Percentiles rank a stretch among this genome's conserved stretches.
Conservation (phyloP, 1,140 invertebrate genomes). For the Battus philenor region DNA sequence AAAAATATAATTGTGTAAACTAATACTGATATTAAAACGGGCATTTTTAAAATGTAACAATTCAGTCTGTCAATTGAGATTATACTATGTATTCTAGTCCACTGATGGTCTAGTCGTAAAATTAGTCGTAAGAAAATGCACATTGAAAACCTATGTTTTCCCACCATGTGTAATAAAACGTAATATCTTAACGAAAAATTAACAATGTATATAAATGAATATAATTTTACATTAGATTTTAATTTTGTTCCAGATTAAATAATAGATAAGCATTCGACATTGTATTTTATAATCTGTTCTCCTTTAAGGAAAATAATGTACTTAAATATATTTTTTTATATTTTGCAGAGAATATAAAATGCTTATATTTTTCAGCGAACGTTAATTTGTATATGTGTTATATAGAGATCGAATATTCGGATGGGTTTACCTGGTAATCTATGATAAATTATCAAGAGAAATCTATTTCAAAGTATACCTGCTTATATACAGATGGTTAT, state of each 20-base stretch:
- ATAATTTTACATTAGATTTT: background rate
- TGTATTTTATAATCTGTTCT: conserved; percentile 4
- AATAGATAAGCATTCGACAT: background rate
- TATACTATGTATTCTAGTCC: background rate
- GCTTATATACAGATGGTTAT: no score
- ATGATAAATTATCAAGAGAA: no score
- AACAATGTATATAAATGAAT: conserved; percentile 2
- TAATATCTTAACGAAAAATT: background rate
- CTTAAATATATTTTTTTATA: conserved; percentile 3
- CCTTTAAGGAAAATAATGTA: conserved; percentile 1
- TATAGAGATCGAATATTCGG: no score
- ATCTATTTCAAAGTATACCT: no score
- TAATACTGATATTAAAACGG: no score
- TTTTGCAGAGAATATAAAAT: conserved; percentile 7
- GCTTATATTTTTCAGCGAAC: background rate
- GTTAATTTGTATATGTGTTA: conserved; percentile 5
- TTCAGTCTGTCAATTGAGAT: no score
- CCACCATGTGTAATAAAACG: background rate
- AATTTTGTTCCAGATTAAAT: background rate
- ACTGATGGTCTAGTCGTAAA: conserved; percentile 1
- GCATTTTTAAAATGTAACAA: no score
- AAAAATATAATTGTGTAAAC: no score
- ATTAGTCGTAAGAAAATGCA: background rate
- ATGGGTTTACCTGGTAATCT: no score
- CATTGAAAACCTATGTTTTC: background rate